phyloP scores from a whole-genome alignment of 1,140 invertebrate genomes.

The Drosophila pruinosa region DNA sequence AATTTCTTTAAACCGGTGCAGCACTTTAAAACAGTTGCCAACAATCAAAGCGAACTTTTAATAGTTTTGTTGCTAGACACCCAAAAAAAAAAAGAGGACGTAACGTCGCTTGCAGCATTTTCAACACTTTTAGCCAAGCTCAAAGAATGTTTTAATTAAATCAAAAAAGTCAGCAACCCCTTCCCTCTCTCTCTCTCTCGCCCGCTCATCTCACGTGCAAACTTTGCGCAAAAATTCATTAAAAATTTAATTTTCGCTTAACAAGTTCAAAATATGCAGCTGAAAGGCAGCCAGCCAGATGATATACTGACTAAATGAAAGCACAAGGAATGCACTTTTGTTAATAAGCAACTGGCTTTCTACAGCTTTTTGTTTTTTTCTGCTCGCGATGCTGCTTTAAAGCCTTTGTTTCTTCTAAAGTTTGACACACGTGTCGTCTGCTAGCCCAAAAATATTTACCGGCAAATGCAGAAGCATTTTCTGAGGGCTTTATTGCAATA shows the following conservation, averaged over 20 bases:
- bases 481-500: constrained; percentile 12
- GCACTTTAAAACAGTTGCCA: constrained; percentile 11
- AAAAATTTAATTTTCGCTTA: constrained; percentile 79
- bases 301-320: constrained; percentile 6
- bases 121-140: constrained; percentile 56
- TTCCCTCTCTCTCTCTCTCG: neutral
- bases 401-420: neutral
- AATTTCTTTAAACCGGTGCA: neutral
- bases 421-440: constrained; percentile 7
- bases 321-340: constrained; percentile 57
- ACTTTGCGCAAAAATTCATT: constrained; percentile 71
- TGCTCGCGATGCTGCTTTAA: neutral
- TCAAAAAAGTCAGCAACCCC: constrained; percentile 56
- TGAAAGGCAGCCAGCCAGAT: neutral
- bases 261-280: constrained; percentile 68
- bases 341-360: constrained; percentile 53
- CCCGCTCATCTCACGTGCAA: constrained; percentile 42
- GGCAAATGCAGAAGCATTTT: neutral
- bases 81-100: neutral
- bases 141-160: constrained; percentile 80
- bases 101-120: constrained; percentile 48
- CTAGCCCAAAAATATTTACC: neutral
- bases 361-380: neutral
- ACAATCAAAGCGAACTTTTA: constrained; percentile 28
- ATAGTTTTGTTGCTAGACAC: constrained; percentile 26